Base-by-base conservation (phyloP, 2,113 vertebrate genomes). In the Mesembrinibis cayennensis region DNA sequence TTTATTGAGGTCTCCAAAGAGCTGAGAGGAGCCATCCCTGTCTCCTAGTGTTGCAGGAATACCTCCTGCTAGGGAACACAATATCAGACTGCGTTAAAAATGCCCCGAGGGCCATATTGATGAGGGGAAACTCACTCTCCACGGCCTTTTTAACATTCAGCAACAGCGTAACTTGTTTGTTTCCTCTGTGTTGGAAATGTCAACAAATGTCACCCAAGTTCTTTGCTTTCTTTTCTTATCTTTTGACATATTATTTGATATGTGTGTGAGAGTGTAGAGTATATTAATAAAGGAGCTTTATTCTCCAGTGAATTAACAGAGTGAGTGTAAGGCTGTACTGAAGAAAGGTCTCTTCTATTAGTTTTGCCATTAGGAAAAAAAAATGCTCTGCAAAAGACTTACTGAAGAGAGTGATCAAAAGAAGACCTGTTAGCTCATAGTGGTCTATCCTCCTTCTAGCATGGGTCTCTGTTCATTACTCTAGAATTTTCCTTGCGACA, bases 131-230 rank as follows among this genome's bases (percentile, higher is more conserved):
- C 70, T 96, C 87, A 18, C 67, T 94, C 95, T 97, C 83, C 81
- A 49, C 15, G 36, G 91, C 79, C 95, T 97, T 96, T 96, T 97
- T 98, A 98, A 95, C 97, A 98, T 98, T 98, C 97, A 97, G 76
- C 72, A 96, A 89, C 19, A 7, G 67, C 9, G 6, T 89, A 97
- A 95, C 92, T 97, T 97, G 97, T 98, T 98, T 98, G 92, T 95
- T 98, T 98, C 78, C 61, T 93, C 61, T 1, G 15, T 93, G 89
- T 96, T 97, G 97, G 96, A 98, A 98, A 98, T 98, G 97, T 97
- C 98, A 98, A 98, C 95, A 98, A 98, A 98, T 98, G 97, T 97
- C 98, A 98, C 91, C 78, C 32, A 84, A 59, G 87, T 82, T 97
- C 94, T 94, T 32, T 89, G 47, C 47, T 90, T 95, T 92, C 45